Base-by-base conservation (phyloP, 2,113 vertebrate species). In the Chloebia gouldiae region DNA sequence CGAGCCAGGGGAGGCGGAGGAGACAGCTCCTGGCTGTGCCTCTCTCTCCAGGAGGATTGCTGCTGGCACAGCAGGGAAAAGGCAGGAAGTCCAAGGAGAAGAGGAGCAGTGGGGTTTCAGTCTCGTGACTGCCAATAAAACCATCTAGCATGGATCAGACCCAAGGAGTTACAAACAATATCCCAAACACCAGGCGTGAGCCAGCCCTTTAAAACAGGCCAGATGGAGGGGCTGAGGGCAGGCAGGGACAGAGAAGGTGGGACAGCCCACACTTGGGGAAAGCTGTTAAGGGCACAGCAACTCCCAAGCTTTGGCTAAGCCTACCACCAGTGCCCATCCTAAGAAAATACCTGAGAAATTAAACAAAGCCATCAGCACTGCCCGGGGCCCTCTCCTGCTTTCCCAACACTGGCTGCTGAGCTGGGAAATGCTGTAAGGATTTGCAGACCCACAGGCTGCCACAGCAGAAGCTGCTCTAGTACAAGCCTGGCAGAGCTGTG, bases 1-100 rank as follows among this genome's bases (percentile, higher is more conserved):
- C 0, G 0, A 76, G 44, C 21, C 91, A 66, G 33, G 31, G 40
- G 13, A 81, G 84, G 12, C 78, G 78, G 69, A 6, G 0, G 37
- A 84, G 59, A 4, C 35, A 56, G 70, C 59, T 85, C 81, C 86
- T 73, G 83, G 83, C 77, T 64, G 24, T 42, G 59, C 31, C 54
- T 65, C 64, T 39, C 47, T 42, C 65, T 88, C 70, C 64, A 64
- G 30, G 17, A 95, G 56, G 35, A 78, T 24, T 90, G 78, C 81
- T 93, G 69, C 81, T 87, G 75, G 89, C 91, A 87, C 64, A 61
- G 84, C 76, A 70, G 51, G 35, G 50, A 73, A 53, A 77, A 90
- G 50, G 79, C 85, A 95, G 82, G 90, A 94, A 94, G 82, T 40
- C 63, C 90, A 88, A 80, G 42, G 63, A 93, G 82, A 92, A 94